A percentile compares a stretch with the other conserved stretches of the same genome.
Evolutionary conservation across 2,888 invertebrate species (phyloP).

Genomic region (Graphium colonna): DNA sequence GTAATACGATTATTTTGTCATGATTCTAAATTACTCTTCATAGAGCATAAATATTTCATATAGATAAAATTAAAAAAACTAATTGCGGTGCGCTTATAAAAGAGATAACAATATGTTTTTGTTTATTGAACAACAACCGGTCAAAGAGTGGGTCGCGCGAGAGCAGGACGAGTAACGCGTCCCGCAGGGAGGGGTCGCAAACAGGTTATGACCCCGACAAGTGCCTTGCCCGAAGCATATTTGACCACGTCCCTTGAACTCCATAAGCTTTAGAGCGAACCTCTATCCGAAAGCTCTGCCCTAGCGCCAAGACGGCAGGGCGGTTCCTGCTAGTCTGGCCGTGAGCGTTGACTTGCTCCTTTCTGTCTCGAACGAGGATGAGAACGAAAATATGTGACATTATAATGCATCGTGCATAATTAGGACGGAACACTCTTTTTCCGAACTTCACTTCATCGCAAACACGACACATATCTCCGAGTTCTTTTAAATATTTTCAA

Average conservation of each 20-base stretch:
- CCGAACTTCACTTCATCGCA: background rate
- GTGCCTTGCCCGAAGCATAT: constrained; percentile 72
- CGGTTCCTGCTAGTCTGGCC: constrained; percentile 45
- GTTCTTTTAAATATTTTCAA: no score
- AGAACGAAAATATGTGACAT: constrained; percentile 61
- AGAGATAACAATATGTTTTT: constrained; percentile 24
- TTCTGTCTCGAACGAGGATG: constrained; percentile 71
- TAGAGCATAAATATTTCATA: no score
- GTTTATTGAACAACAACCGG: constrained; percentile 29
- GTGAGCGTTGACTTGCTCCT: constrained; percentile 52
- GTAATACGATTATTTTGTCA: no score
- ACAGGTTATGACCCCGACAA: constrained; percentile 80
- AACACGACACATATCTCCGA: no score
- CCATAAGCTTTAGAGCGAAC: constrained; percentile 38
- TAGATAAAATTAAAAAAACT: background rate
- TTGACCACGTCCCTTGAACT: constrained; percentile 55
- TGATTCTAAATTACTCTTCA: no score
- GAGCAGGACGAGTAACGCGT: constrained; percentile 57
- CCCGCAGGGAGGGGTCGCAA: constrained; percentile 76
- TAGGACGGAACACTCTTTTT: background rate
- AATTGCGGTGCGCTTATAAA: constrained; percentile 25
- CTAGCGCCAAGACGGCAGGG: constrained; percentile 32
- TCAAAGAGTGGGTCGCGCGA: constrained; percentile 59
- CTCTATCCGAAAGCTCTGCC: constrained; percentile 32
- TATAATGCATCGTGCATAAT: constrained; percentile 30